Conservation (phyloP, 2,888 invertebrate genomes). For the Epiblema foenella region DNA sequence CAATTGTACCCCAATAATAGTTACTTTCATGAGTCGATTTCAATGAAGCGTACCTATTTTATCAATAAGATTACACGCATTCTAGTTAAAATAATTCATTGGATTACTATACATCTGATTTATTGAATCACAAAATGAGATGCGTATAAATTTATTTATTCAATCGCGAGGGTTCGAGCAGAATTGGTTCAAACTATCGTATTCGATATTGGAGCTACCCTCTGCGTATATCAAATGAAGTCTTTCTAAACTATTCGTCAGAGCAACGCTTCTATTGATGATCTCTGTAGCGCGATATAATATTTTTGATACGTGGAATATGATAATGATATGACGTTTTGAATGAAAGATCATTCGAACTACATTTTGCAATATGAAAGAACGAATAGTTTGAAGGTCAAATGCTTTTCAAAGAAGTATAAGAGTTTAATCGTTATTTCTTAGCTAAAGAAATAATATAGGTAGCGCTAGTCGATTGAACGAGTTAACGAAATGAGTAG, state of each 20-base stretch:
- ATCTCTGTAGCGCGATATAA: slow-evolving; percentile 55
- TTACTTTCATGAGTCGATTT: neutral
- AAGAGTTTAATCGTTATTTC: no score
- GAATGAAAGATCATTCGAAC: neutral
- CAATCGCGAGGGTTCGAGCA: slow-evolving; percentile 58
- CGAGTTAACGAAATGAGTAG: no score
- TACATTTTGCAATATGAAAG: neutral
- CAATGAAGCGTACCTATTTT: neutral
- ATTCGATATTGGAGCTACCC: slow-evolving; percentile 71
- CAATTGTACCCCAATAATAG: neutral
- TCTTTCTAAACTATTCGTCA: slow-evolving; percentile 80
- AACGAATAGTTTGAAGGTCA: no score
- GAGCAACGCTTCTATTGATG: slow-evolving; percentile 75
- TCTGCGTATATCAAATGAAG: slow-evolving; percentile 78
- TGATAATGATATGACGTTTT: neutral
- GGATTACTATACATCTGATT: slow-evolving; percentile 58
- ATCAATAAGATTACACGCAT: slow-evolving; percentile 20
- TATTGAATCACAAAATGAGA: slow-evolving; percentile 64
- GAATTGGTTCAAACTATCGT: slow-evolving; percentile 60
- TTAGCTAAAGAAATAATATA: no score
- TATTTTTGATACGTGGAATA: slow-evolving; percentile 53
- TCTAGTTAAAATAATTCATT: slow-evolving; percentile 35
- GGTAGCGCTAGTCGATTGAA: no score
- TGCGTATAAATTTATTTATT: slow-evolving; percentile 66
- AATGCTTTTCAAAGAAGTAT: no score